Evolutionary conservation across 2,113 vertebrate genomes (phyloP).

Genomic region (Cynocephalus volans): DNA sequence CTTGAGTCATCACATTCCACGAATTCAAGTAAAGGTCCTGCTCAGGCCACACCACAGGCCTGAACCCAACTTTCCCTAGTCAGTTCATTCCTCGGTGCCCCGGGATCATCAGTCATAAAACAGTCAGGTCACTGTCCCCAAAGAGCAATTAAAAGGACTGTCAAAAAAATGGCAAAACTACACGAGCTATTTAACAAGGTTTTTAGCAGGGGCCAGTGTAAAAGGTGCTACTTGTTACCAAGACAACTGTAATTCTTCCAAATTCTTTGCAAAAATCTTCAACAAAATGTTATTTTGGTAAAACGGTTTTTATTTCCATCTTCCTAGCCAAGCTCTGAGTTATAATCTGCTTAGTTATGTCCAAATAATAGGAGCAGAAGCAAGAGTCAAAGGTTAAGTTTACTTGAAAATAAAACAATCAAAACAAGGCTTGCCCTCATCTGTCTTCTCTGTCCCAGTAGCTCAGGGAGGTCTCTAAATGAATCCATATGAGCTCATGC

Average conservation of each 20-base stretch:
- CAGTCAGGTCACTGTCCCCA: background rate
- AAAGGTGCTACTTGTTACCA: slow-evolving; percentile 30
- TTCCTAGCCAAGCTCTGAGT: slow-evolving; percentile 50
- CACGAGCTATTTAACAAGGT: background rate
- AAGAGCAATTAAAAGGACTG: background rate
- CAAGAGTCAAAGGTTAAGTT: slow-evolving; percentile 13
- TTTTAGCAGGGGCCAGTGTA: background rate
- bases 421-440: background rate
- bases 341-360: slow-evolving; percentile 11
- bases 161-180: background rate
- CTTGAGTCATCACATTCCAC: background rate
- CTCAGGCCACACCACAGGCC: background rate
- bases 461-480: slow-evolving; percentile 49
- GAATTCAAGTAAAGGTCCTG: slow-evolving; percentile 7
- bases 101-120: background rate
- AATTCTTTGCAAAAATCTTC: background rate
- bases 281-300: slow-evolving; percentile 42
- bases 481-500: slow-evolving; percentile 69
- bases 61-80: background rate
- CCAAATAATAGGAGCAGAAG: slow-evolving; percentile 37
- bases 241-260: background rate
- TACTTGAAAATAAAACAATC: background rate
- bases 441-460: slow-evolving; percentile 52
- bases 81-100: background rate
- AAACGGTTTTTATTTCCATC: slow-evolving; percentile 47